phyloP scores from a whole-genome alignment of 2,113 vertebrate genomes.

The Myotis yumanensis region DNA sequence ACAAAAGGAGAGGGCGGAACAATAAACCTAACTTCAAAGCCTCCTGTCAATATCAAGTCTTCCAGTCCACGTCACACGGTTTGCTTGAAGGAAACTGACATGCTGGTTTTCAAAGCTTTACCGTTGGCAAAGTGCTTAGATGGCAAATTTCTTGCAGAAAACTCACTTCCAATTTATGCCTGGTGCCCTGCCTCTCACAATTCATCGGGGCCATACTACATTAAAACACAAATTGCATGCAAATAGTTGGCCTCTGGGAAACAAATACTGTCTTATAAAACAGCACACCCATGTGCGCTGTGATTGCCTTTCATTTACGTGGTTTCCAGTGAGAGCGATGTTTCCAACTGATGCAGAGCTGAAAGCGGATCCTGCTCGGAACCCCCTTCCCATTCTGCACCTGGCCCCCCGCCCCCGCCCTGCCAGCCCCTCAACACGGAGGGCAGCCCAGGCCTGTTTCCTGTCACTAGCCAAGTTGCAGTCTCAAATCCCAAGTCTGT shows the following conservation, averaged over 20 bases:
- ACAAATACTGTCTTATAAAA: constrained; percentile 28
- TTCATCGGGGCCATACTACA: neutral
- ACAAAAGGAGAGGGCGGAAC: neutral
- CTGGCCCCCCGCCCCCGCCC: constrained; percentile 74
- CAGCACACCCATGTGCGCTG: neutral
- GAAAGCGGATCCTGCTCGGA: neutral
- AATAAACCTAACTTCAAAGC: neutral
- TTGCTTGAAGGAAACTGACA: neutral
- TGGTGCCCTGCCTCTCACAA: neutral
- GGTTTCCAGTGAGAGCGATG: constrained; percentile 14
- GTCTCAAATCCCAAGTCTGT: constrained; percentile 69
- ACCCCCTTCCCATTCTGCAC: constrained; percentile 68
- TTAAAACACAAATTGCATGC: constrained; percentile 18
- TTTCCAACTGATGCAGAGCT: neutral
- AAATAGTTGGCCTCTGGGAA: constrained; percentile 23
- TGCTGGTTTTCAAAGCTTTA: neutral
- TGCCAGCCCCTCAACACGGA: constrained; percentile 59
- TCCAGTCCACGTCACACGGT: neutral
- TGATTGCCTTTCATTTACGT: neutral
- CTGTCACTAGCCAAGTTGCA: constrained; percentile 74
- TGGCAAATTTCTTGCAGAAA: constrained; percentile 2
- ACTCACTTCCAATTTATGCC: neutral
- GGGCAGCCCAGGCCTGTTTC: constrained; percentile 74
- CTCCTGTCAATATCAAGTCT: neutral
- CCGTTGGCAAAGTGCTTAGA: neutral